These are phyloP conservation scores for Lutraria lutraria DNA, from an alignment of 2,888 invertebrate genomes.

Conservation along the genomic window DNA sequence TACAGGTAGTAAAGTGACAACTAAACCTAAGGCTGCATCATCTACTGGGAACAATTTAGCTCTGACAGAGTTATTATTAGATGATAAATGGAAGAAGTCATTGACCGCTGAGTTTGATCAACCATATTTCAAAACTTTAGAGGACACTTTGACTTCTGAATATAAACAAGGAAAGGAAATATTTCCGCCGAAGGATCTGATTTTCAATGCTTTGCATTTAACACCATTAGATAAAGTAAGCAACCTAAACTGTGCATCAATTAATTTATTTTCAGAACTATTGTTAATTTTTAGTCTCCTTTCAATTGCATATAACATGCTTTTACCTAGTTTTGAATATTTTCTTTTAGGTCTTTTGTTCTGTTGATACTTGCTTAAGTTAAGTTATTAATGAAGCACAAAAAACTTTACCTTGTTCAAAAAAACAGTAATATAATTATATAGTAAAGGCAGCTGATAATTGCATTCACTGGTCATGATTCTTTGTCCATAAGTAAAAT, in stretches of 20 bases:
- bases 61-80: constrained; percentile 61
- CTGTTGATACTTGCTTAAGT: no score
- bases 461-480: no score
- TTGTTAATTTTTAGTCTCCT: background rate
- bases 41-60: background rate
- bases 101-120: constrained; percentile 81
- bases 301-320: background rate
- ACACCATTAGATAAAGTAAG: constrained; percentile 85
- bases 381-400: no score
- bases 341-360: no score
- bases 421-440: no score
- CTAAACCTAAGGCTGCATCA: no score
- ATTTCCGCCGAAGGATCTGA: constrained; percentile 85
- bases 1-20: background rate
- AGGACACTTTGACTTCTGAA: constrained; percentile 78
- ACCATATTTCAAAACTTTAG: constrained; percentile 82
- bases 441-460: no score
- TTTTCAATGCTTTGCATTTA: constrained; percentile 87
- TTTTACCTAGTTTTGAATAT: no score
- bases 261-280: background rate
- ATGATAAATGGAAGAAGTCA: constrained; percentile 74
- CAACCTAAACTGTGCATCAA: background rate
- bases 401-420: no score
- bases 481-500: no score
- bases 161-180: constrained; percentile 77